phyloP scores from a whole-genome alignment of 1,140 invertebrate species.

The Aphaenogaster rudis region DNA sequence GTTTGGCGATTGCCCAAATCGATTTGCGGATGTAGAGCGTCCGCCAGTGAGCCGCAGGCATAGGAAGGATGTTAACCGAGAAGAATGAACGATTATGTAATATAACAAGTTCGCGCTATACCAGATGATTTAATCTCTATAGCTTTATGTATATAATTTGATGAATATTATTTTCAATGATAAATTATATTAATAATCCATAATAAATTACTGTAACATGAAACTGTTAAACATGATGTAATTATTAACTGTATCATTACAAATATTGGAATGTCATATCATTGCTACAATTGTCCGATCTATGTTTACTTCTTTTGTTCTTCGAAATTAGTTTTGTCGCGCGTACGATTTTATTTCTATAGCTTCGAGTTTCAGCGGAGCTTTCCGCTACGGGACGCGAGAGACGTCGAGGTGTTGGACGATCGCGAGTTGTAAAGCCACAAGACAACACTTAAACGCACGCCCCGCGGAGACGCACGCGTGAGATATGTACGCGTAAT shows the following conservation, averaged over 20 bases:
- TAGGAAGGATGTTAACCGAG: constrained; percentile 58
- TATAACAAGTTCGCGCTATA: background rate
- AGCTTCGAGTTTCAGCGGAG: background rate
- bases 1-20: constrained; percentile 78
- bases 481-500: constrained; percentile 76
- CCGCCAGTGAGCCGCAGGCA: constrained; percentile 60
- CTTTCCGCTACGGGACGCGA: constrained; percentile 47
- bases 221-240: background rate
- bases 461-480: constrained; percentile 57
- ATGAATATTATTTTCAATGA: background rate
- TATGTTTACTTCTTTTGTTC: background rate
- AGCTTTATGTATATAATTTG: background rate
- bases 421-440: constrained; percentile 3
- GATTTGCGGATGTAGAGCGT: constrained; percentile 68
- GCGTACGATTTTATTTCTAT: background rate
- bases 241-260: background rate
- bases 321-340: background rate
- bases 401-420: constrained; percentile 24
- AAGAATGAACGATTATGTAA: constrained; percentile 51
- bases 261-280: background rate
- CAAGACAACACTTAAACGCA: constrained; percentile 60
- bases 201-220: background rate
- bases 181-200: background rate
- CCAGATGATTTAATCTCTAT: constrained; percentile 23
- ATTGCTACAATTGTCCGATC: background rate